Evolutionary conservation across 2,797 vertebrate species (phyloP).

Genomic region (Sphenopsis melanotis): DNA sequence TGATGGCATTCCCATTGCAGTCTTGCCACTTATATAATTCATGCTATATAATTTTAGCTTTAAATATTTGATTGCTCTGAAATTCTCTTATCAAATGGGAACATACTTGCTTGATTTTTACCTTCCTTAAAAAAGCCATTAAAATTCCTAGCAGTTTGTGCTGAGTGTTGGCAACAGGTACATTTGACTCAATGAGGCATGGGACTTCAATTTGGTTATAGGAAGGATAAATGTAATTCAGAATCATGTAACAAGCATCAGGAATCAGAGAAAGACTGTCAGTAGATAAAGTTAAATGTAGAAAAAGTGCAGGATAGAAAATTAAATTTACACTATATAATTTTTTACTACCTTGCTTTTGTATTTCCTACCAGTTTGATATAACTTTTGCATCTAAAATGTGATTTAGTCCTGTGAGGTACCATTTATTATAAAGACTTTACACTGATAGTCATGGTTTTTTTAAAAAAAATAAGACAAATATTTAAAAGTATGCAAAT

Average conservation of each 20-base stretch:
- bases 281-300: slow-evolving; percentile 9
- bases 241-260: not conserved
- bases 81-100: slow-evolving; percentile 9
- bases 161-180: not conserved
- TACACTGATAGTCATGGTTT: not conserved
- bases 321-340: not conserved
- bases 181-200: slow-evolving; percentile 12
- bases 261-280: not conserved
- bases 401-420: not conserved
- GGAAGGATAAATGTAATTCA: not conserved
- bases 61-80: slow-evolving; percentile 8
- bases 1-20: not conserved
- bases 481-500: not conserved
- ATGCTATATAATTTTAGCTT: not conserved
- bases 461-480: not conserved
- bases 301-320: not conserved
- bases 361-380: not conserved
- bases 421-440: not conserved
- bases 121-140: not conserved
- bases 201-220: not conserved
- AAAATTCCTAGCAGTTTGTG: not conserved
- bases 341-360: not conserved
- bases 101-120: not conserved
- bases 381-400: not conserved
- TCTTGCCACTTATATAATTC: not conserved